Evolutionary conservation across 2,888 invertebrate species (phyloP), one percentile per base, ranked within the genome.

Genomic region (Litoditis marina): DNA sequence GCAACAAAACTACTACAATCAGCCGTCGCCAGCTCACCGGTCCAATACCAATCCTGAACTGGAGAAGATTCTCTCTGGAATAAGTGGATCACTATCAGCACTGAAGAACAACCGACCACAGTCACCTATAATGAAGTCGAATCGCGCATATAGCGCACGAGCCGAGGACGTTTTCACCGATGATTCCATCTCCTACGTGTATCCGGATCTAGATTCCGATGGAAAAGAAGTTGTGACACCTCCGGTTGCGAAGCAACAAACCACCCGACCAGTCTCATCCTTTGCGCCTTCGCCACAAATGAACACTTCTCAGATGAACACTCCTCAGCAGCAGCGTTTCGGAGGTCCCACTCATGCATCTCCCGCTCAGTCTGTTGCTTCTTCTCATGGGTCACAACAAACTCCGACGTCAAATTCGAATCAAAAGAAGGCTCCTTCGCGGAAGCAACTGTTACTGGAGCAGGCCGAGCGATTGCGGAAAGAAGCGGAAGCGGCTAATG

Each of bases 161-260:
- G 49, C 57, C 11, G 57, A 57, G 5, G 57, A 57, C 13, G 31
- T 46, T 34, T 57, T 47, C 49, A 47, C 32, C 13, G 49, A 57
- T 4, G 27, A 47, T 2, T 11, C 25, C 1, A 32, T 47, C 19
- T 44, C 31, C 44, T 13, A 44, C 3, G 49, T 49, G 30, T 57
- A 57, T 19, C 57, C 57, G 30, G 25, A 47, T 32, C 5, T 16
- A n/a, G n/a, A n/a, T n/a, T n/a, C n/a, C n/a, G n/a, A n/a, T n/a
- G n/a, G n/a, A n/a, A n/a, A n/a, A n/a, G n/a, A n/a, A n/a, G n/a
- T n/a, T n/a, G n/a, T n/a, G n/a, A n/a, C n/a, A n/a, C n/a, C n/a
- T n/a, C n/a, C n/a, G n/a, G n/a, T n/a, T n/a, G n/a, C n/a, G n/a
- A n/a, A n/a, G n/a, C n/a, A n/a, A n/a, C n/a, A n/a, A n/a, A n/a